phyloP scores from a whole-genome alignment of 1,140 invertebrate species.

The Pseudomyrmex gracilis region DNA sequence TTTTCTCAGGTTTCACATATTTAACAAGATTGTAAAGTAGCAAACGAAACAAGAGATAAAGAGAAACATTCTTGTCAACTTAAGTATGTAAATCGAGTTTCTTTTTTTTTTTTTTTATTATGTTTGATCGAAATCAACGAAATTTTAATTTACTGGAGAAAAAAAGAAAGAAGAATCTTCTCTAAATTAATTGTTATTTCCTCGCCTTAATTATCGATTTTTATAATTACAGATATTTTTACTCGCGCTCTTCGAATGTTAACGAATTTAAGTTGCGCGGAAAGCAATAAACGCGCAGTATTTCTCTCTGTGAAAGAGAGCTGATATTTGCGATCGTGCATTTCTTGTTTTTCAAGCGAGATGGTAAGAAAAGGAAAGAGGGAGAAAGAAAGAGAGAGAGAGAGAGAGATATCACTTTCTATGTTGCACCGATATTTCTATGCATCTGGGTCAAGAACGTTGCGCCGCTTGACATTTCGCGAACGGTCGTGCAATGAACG shows the following conservation, averaged over 20 bases:
- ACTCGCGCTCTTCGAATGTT: neutral
- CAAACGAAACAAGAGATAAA: no score
- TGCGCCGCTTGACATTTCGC: constrained; percentile 61
- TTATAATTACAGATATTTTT: no score
- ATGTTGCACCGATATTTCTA: constrained; percentile 64
- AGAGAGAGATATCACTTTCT: constrained; percentile 39
- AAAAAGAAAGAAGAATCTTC: neutral
- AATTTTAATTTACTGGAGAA: no score
- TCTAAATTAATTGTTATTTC: neutral
- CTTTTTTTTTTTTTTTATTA: neutral
- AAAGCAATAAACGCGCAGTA: neutral
- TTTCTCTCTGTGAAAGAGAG: neutral
- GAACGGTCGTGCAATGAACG: constrained; percentile 31
- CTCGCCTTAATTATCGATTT: neutral
- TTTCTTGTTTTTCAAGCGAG: constrained; percentile 49
- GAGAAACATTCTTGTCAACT: neutral
- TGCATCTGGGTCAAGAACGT: constrained; percentile 83
- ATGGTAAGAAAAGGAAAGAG: neutral
- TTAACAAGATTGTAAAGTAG: neutral
- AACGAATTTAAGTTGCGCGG: neutral
- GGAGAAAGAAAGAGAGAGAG: neutral
- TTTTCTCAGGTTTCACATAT: neutral
- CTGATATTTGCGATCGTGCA: neutral
- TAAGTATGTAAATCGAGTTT: constrained; percentile 15
- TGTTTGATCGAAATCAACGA: no score